Conservation (phyloP, 2,888 invertebrate genomes). For the Bombyx huttoni region DNA sequence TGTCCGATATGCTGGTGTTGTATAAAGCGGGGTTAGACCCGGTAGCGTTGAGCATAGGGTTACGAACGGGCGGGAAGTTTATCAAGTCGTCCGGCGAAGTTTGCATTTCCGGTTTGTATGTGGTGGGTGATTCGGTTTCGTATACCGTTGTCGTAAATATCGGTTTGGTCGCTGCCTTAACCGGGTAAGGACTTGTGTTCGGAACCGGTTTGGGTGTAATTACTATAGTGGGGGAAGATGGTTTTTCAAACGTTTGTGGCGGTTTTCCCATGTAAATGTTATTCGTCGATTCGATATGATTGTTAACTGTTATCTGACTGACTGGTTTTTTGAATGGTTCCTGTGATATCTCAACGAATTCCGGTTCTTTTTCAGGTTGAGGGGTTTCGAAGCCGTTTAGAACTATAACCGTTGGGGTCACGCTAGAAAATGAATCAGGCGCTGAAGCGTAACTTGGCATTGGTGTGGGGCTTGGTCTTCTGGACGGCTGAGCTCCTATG, state of each 20-base stretch:
- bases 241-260: conserved; percentile 50
- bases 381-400: conserved; percentile 41
- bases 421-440: conserved; percentile 57
- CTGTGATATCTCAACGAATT: conserved; percentile 63
- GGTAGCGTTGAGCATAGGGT: conserved; percentile 84
- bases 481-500: conserved; percentile 56
- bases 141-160: conserved; percentile 28
- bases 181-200: conserved; percentile 45
- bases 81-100: conserved; percentile 79
- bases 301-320: conserved; percentile 73
- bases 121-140: conserved; percentile 42
- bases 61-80: conserved; percentile 89
- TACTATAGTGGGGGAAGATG: conserved; percentile 74
- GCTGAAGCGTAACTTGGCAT: conserved; percentile 39
- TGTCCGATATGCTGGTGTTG: conserved; percentile 66
- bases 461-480: conserved; percentile 47
- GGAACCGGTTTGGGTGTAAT: conserved; percentile 79
- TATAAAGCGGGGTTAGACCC: conserved; percentile 60
- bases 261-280: conserved; percentile 61
- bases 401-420: conserved; percentile 62
- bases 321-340: conserved; percentile 66
- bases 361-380: conserved; percentile 42
- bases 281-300: conserved; percentile 73
- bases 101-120: conserved; percentile 68
- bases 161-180: conserved; percentile 29